These are phyloP conservation scores for Adrianichthys oophorus DNA, from an alignment of 2,797 vertebrate genomes.

Conservation along the genomic window DNA sequence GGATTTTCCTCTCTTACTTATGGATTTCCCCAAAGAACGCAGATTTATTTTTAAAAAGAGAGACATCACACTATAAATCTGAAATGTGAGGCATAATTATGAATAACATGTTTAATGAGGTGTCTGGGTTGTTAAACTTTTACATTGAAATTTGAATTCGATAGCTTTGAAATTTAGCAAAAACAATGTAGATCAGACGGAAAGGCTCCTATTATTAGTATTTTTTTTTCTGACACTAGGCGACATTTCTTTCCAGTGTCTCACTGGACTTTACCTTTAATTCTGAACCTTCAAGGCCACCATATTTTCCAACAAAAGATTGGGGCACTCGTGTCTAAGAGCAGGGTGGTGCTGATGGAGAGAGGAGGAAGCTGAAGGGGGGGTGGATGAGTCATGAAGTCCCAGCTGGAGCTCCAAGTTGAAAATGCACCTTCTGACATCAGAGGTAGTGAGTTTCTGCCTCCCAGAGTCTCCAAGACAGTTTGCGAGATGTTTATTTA, in stretches of 20 bases:
- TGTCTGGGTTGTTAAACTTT: not conserved
- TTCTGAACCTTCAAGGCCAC: constrained; percentile 25
- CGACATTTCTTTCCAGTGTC: constrained; percentile 26
- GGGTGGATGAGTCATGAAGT: constrained; percentile 55
- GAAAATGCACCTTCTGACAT: constrained; percentile 28
- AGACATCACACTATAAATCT: not conserved
- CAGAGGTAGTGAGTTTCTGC: not conserved
- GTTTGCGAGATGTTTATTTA: constrained; percentile 68
- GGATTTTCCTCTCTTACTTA: constrained; percentile 15
- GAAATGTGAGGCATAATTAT: not conserved
- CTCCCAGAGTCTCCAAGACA: constrained; percentile 44
- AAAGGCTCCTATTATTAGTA: no score
- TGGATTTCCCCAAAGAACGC: constrained; percentile 2
- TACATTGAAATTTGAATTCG: no score
- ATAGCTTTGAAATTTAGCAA: no score
- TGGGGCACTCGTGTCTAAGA: constrained; percentile 7
- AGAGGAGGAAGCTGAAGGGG: not conserved
- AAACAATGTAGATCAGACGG: no score
- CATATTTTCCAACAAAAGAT: constrained; percentile 1
- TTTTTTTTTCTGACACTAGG: constrained; percentile 34
- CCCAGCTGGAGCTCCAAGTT: constrained; percentile 34
- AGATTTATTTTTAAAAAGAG: not conserved
- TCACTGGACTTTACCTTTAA: constrained; percentile 35
- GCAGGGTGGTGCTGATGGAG: constrained; percentile 6
- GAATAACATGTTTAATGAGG: not conserved